Conservation (phyloP, 1,140 invertebrate genomes). For the Aphelenchoides avenae region DNA sequence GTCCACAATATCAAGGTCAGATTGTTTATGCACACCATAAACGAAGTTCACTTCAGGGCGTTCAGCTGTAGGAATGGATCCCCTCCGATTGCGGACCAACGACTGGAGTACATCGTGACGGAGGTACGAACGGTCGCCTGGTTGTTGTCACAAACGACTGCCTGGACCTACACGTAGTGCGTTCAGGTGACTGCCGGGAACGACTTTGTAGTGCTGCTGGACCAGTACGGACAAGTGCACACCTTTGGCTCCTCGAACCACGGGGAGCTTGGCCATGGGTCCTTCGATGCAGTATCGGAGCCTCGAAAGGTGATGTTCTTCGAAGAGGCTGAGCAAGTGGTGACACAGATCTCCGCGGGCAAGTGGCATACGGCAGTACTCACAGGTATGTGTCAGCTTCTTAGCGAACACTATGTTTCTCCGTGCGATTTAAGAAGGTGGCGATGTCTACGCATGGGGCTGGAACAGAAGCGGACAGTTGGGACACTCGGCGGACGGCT, state of each 20-base stretch:
- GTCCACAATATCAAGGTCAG: too few relatives aligned
- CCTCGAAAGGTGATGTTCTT: conserved; percentile 1
- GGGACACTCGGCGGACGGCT: neutral
- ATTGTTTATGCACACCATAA: too few relatives aligned
- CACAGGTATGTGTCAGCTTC: neutral
- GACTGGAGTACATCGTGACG: too few relatives aligned
- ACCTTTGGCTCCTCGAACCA: conserved; percentile 9
- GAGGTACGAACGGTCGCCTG: too few relatives aligned
- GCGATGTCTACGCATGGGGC: too few relatives aligned
- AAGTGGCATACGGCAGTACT: conserved; percentile 15
- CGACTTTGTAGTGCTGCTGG: conserved; percentile 20
- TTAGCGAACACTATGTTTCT: conserved; percentile 17
- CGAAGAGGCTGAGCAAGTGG: conserved; percentile 3
- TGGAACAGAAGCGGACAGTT: conserved; percentile 15
- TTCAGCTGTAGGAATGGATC: too few relatives aligned
- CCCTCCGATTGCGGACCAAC: too few relatives aligned
- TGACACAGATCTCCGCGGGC: conserved; percentile 14
- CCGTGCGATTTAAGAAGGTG: too few relatives aligned
- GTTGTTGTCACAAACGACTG: too few relatives aligned
- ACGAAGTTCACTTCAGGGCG: too few relatives aligned
- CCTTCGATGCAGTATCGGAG: neutral
- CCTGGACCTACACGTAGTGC: too few relatives aligned
- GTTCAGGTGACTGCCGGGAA: conserved; percentile 14
- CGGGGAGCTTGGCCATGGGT: conserved; percentile 5
- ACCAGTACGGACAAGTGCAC: neutral